These are phyloP conservation scores for Oscheius sp. DNA, from an alignment of 2,888 invertebrate genomes.

Conservation along the genomic window DNA sequence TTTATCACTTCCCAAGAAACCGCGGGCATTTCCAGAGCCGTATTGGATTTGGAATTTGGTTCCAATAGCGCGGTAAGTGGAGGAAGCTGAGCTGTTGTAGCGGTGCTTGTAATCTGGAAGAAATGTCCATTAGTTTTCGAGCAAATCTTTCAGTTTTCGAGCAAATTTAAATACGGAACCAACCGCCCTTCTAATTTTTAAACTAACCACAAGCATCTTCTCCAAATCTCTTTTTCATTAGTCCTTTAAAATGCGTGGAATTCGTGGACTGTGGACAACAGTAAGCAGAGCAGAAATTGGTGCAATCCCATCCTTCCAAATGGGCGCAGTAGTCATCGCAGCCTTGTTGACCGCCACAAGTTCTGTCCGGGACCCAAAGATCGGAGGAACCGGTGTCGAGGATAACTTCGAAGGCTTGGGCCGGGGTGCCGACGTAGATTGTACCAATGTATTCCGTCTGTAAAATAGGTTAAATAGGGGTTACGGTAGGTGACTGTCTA, in stretches of 20 bases:
- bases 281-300: slow-evolving; percentile 29
- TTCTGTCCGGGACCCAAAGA: slow-evolving; percentile 38
- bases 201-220: slow-evolving; percentile 35
- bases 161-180: neutral
- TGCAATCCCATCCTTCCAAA: slow-evolving; percentile 23
- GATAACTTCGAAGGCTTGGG: slow-evolving; percentile 35
- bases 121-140: neutral
- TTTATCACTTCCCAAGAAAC: slow-evolving; percentile 35
- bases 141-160: neutral
- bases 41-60: slow-evolving; percentile 29
- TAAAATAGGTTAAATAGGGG: neutral
- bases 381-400: slow-evolving; percentile 40
- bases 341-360: slow-evolving; percentile 33
- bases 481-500: neutral
- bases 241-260: neutral
- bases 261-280: slow-evolving; percentile 32
- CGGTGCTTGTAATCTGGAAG: slow-evolving; percentile 34
- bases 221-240: neutral
- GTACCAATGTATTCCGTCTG: slow-evolving; percentile 35
- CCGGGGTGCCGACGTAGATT: slow-evolving; percentile 33
- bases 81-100: slow-evolving; percentile 24
- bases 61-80: slow-evolving; percentile 23
- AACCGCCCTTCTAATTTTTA: neutral
- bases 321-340: slow-evolving; percentile 34
- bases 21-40: slow-evolving; percentile 37